Evolutionary conservation across 2,888 invertebrate genomes (phyloP), one percentile per base, ranked within the genome.

Genomic region (Dysmachus trigonus): DNA sequence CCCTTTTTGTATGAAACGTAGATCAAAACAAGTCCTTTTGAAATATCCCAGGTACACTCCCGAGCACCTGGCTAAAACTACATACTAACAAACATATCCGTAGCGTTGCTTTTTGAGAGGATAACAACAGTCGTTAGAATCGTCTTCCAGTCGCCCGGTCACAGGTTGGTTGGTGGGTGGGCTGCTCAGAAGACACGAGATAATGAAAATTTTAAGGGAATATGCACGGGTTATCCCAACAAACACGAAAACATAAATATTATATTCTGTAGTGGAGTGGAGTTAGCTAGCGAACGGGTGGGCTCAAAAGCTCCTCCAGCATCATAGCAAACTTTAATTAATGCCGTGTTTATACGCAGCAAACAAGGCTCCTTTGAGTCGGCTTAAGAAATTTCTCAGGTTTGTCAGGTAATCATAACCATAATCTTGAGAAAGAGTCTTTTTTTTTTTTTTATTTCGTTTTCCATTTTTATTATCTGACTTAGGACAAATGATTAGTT

Each of bases 241-340:
- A 62, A 62, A 62, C 62, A 62, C 62, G 27, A 27, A 22, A 62
- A 62, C 62, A 62, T 62, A 62, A 62, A 62, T 62, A 62, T 62
- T 62, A 22, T 10, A 62, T 62, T 62, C 62, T 22, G 10, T n/a
- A n/a, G 27, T 8, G 62, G 62, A 62, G 62, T 22, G 10, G 62
- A 18, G 62, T 3, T 27, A 62, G 62, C 62, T 62, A 62, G 62
- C 62, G 27, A 62, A 18, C 47, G 15, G 51, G 5, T n/a, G n/a
- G 10, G 22, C 62, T 62, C 62, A 62, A 10, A n/a, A 62, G 62
- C 62, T 62, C 22, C 10, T 6, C 15, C 18, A 62, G 27, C 62
- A 73, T 15, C 47, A 15, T 62, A 62, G 62, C 62, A 73, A 73
- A 33, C 73, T 73, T 73, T 73, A 73, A 73, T 73, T 73, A 73